Percentiles rank a stretch among this genome's conserved stretches.
phyloP scores from a whole-genome alignment of 1,140 invertebrate species.

The Pantala flavescens region DNA sequence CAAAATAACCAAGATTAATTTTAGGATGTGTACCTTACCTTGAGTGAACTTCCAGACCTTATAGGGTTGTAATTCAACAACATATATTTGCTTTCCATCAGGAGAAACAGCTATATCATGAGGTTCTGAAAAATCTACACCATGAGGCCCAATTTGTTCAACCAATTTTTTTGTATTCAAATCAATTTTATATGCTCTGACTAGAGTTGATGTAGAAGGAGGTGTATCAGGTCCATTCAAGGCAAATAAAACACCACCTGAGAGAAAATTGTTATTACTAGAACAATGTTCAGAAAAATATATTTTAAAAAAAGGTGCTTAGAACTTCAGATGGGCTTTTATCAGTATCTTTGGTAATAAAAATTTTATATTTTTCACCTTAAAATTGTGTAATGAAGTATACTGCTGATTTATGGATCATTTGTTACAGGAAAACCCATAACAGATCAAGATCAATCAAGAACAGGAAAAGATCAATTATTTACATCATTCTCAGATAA shows the following conservation, averaged over 20 bases:
- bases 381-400: no score
- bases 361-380: no score
- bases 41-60: slow-evolving; percentile 51
- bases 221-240: slow-evolving; percentile 32
- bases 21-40: slow-evolving; percentile 17
- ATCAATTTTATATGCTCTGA: slow-evolving; percentile 58
- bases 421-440: no score
- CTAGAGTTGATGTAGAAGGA: slow-evolving; percentile 20
- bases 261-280: slow-evolving; percentile 20
- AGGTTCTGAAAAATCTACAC: slow-evolving; percentile 49
- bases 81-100: slow-evolving; percentile 58
- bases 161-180: slow-evolving; percentile 44
- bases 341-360: no score
- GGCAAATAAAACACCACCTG: slow-evolving; percentile 38
- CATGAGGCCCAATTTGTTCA: slow-evolving; percentile 48
- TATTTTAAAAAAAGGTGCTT: slow-evolving; percentile 14
- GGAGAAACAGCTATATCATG: slow-evolving; percentile 61
- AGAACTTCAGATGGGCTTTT: neutral
- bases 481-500: no score
- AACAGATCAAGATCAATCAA: no score
- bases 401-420: no score
- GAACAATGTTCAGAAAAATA: no score
- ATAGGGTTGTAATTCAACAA: slow-evolving; percentile 57
- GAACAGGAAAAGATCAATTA: no score
- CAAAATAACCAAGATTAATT: no score